Percentiles rank a stretch among this genome's conserved stretches.
phyloP scores from a whole-genome alignment of 23 tunicate genomes.

The Ciona savignyi region DNA sequence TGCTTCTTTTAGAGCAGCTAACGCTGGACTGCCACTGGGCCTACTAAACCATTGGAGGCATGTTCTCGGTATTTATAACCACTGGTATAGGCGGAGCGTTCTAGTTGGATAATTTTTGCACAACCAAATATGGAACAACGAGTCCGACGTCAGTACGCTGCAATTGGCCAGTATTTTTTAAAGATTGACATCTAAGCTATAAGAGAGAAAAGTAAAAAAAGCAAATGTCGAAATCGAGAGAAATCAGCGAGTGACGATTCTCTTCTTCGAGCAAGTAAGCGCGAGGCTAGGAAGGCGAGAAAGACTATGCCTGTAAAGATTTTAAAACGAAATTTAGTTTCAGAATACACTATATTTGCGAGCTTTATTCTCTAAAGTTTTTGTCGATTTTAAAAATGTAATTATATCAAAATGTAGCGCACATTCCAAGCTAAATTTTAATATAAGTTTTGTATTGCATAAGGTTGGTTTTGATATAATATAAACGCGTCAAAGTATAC shows the following conservation, averaged over 20 bases:
- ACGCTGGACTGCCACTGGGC: slow-evolving; percentile 34
- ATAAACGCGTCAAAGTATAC: not conserved
- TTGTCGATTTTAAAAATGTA: not conserved
- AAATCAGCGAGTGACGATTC: not conserved
- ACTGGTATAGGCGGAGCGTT: slow-evolving; percentile 51
- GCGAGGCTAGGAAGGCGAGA: not conserved
- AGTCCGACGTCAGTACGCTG: slow-evolving; percentile 2
- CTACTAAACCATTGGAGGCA: slow-evolving; percentile 19
- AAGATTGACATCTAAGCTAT: slow-evolving; percentile 13
- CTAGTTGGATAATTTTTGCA: not conserved
- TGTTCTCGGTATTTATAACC: slow-evolving; percentile 26
- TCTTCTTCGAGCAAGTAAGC: not conserved
- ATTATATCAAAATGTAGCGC: not conserved
- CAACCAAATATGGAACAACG: slow-evolving; percentile 17
- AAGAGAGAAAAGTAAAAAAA: slow-evolving; percentile 16
- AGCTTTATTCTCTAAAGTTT: not conserved
- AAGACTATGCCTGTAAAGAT: not conserved
- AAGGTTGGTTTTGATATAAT: not conserved
- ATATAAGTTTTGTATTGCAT: no score
- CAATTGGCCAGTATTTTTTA: slow-evolving; percentile 26
- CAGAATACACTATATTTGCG: not conserved
- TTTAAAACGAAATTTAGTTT: not conserved
- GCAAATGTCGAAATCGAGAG: slow-evolving; percentile 1
- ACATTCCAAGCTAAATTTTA: not conserved
- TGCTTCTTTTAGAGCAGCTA: slow-evolving; percentile 60